phyloP scores from a whole-genome alignment of 1,140 invertebrate species.

The Bactericera cockerelli region DNA sequence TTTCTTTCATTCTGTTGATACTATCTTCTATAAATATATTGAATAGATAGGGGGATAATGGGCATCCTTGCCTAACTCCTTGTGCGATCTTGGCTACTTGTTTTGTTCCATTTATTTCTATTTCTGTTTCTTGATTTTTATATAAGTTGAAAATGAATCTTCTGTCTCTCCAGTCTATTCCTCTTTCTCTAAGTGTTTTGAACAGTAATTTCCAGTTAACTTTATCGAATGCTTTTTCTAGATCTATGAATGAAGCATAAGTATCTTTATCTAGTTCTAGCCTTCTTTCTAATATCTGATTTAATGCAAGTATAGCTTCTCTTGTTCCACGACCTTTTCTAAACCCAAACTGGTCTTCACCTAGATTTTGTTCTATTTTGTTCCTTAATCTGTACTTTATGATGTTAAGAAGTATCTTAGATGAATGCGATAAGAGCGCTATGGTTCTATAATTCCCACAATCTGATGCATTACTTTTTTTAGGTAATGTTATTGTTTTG shows the following conservation, averaged over 20 bases:
- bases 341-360: slow-evolving; percentile 14
- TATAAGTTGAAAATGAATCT: slow-evolving; percentile 8
- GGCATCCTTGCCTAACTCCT: slow-evolving; percentile 9
- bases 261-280: slow-evolving; percentile 12
- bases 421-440: slow-evolving; percentile 8
- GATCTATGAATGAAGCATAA: neutral
- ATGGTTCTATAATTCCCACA: slow-evolving; percentile 19
- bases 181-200: slow-evolving; percentile 10
- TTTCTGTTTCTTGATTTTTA: slow-evolving; percentile 9
- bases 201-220: slow-evolving; percentile 13
- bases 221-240: slow-evolving; percentile 12
- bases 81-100: slow-evolving; percentile 7
- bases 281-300: slow-evolving; percentile 10
- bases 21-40: slow-evolving; percentile 9
- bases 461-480: slow-evolving; percentile 13
- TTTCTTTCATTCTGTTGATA: slow-evolving; percentile 10
- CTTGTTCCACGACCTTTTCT: slow-evolving; percentile 12
- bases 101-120: slow-evolving; percentile 10
- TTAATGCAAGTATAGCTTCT: slow-evolving; percentile 11
- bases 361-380: slow-evolving; percentile 10
- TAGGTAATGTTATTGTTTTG: slow-evolving; percentile 13
- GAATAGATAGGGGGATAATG: slow-evolving; percentile 9
- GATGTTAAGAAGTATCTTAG: slow-evolving; percentile 12
- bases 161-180: slow-evolving; percentile 11
- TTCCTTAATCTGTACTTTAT: slow-evolving; percentile 9